Conservation (phyloP, 2,113 vertebrate genomes). For the Noturus placidus region DNA sequence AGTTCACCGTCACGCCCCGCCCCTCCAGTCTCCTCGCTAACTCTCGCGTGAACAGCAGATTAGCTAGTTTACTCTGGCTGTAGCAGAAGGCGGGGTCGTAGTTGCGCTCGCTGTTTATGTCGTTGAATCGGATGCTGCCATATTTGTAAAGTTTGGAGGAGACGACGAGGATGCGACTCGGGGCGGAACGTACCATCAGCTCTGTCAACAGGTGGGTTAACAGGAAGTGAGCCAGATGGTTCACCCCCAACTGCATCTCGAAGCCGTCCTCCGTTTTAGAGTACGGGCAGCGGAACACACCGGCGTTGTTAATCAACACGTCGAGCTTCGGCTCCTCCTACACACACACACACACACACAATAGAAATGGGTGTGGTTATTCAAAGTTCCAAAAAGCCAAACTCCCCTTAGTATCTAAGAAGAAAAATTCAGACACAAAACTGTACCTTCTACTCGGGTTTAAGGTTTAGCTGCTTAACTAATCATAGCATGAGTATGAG, state of each 20-base stretch:
- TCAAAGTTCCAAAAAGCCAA: not conserved
- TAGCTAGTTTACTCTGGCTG: constrained; percentile 74
- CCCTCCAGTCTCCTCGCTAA: constrained; percentile 69
- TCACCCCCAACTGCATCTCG: constrained; percentile 78
- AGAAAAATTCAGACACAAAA: not conserved
- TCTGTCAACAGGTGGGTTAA: constrained; percentile 72
- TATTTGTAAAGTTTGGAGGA: constrained; percentile 46
- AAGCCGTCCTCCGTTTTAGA: constrained; percentile 69
- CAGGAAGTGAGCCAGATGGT: constrained; percentile 76
- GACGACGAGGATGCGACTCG: constrained; percentile 72
- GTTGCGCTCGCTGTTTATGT: constrained; percentile 69
- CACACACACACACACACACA: not conserved
- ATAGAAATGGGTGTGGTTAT: not conserved
- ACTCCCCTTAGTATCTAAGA: not conserved
- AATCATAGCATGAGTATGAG: not conserved
- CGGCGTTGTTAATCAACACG: constrained; percentile 15
- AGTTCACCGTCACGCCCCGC: constrained; percentile 68
- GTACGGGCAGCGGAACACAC: constrained; percentile 27
- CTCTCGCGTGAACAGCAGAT: constrained; percentile 70
- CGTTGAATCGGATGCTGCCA: constrained; percentile 71
- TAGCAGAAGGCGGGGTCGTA: constrained; percentile 64
- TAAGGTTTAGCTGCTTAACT: not conserved
- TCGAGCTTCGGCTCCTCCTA: constrained; percentile 23
- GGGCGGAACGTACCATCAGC: constrained; percentile 67
- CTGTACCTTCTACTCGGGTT: too few relatives aligned